Evolutionary conservation across 2,888 invertebrate species (phyloP).

Genomic region (Acanthacorydalis orientalis): DNA sequence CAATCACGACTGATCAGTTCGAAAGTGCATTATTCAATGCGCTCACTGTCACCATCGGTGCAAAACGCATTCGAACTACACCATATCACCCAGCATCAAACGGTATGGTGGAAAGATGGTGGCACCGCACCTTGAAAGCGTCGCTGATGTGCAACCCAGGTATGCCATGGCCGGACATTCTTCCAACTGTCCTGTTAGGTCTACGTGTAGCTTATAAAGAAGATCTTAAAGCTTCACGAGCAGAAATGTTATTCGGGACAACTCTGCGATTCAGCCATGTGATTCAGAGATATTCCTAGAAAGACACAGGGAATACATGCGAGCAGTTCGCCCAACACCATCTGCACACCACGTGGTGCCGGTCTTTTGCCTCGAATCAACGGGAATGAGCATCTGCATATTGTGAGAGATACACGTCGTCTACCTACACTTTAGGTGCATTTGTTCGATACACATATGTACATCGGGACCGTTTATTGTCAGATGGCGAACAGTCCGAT

Average conservation of each 20-base stretch:
- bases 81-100: constrained; percentile 4
- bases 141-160: neutral
- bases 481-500: no score
- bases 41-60: neutral
- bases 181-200: constrained; percentile 14
- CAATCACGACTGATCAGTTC: constrained; percentile 7
- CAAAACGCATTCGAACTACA: neutral
- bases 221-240: constrained; percentile 9
- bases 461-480: no score
- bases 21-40: neutral
- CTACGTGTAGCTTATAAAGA: constrained; percentile 9
- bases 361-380: no score
- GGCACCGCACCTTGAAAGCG: neutral
- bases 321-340: neutral
- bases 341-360: constrained; percentile 1
- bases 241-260: constrained; percentile 11
- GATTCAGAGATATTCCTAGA: neutral
- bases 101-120: constrained; percentile 3
- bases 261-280: constrained; percentile 8
- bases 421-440: no score
- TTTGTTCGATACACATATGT: no score
- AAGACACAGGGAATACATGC: neutral
- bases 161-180: constrained; percentile 11
- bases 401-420: no score
- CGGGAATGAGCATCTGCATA: no score